phyloP scores from a whole-genome alignment of 2,888 invertebrate genomes.

The Ferrisia virgata region DNA sequence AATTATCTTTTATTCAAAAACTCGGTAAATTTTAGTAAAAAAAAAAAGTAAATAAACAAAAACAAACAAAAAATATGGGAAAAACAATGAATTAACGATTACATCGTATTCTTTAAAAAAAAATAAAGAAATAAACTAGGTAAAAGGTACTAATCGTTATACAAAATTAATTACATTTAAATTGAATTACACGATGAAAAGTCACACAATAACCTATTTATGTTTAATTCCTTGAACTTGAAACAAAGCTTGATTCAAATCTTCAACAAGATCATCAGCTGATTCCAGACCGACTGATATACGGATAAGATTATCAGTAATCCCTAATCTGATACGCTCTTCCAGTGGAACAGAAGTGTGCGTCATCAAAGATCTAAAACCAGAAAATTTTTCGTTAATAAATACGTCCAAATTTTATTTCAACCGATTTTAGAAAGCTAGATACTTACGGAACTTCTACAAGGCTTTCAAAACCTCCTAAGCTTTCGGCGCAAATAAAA shows the following conservation, averaged over 20 bases:
- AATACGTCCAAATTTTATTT: background rate
- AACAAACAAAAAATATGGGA: background rate
- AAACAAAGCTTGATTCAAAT: conserved; percentile 77
- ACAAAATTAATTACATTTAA: background rate
- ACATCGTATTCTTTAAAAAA: background rate
- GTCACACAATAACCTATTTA: background rate
- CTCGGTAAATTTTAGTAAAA: background rate
- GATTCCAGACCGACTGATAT: conserved; percentile 90
- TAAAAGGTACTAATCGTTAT: background rate
- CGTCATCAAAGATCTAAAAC: conserved; percentile 79
- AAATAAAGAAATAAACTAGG: too few species aligned
- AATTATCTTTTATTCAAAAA: background rate
- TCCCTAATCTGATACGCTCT: conserved; percentile 69
- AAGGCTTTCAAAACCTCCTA: conserved; percentile 93
- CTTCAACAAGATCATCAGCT: conserved; percentile 75
- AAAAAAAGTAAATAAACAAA: background rate
- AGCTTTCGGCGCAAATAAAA: conserved; percentile 86
- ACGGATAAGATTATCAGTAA: conserved; percentile 79
- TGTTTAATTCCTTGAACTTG: conserved; percentile 48
- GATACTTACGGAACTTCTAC: conserved; percentile 85
- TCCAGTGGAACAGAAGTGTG: conserved; percentile 85
- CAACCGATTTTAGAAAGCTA: background rate
- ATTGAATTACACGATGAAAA: background rate
- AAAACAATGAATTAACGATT: background rate
- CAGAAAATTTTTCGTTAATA: conserved; percentile 50